Evolutionary conservation across 2,797 vertebrate genomes (phyloP).

Genomic region (Austrolebias charrua): DNA sequence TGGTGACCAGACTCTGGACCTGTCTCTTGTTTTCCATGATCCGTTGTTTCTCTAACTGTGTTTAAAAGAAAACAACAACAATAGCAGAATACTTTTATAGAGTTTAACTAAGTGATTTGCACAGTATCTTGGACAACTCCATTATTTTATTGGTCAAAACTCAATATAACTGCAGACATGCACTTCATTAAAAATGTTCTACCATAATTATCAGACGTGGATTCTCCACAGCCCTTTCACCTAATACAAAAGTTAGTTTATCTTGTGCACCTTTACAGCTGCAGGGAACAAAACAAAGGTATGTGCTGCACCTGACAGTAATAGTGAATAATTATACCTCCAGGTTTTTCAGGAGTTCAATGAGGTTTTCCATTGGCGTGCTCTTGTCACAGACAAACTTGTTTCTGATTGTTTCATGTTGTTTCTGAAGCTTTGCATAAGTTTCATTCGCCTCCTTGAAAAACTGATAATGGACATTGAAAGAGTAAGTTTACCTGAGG

Average conservation of each 20-base stretch:
- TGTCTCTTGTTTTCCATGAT: slow-evolving; percentile 92
- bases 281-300: background rate
- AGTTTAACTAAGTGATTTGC: too few relatives aligned
- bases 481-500: slow-evolving; percentile 1
- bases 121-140: too few relatives aligned
- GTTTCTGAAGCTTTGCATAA: slow-evolving; percentile 85
- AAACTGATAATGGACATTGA: slow-evolving; percentile 78
- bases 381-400: slow-evolving; percentile 89
- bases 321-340: slow-evolving; percentile 80
- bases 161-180: too few relatives aligned
- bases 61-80: background rate
- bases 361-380: slow-evolving; percentile 84
- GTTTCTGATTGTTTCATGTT: slow-evolving; percentile 86
- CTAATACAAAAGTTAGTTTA: background rate
- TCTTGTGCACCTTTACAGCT: background rate
- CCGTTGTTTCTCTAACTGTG: slow-evolving; percentile 87
- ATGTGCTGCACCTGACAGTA: background rate
- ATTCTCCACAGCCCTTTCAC: too few relatives aligned
- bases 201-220: too few relatives aligned
- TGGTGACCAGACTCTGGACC: slow-evolving; percentile 91
- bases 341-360: slow-evolving; percentile 87
- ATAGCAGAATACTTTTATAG: too few relatives aligned
- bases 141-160: too few relatives aligned
- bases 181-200: too few relatives aligned
- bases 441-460: slow-evolving; percentile 93